Evolutionary conservation across 1,140 invertebrate species (phyloP).

Genomic region (Eupristina koningsbergeri): DNA sequence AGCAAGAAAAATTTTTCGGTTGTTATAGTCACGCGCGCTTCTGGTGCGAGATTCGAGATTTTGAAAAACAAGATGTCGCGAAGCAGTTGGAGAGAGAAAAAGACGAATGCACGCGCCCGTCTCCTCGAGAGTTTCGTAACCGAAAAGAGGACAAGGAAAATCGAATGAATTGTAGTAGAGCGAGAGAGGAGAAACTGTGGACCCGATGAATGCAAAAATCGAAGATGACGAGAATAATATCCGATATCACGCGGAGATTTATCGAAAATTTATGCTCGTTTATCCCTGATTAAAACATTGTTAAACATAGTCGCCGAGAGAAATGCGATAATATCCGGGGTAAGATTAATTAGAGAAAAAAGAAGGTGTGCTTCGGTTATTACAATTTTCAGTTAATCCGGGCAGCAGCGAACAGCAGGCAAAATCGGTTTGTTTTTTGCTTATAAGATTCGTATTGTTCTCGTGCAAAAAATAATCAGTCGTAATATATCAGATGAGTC

Average conservation of each 20-base stretch:
- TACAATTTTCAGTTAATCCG: constrained; percentile 41
- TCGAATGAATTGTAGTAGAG: not conserved
- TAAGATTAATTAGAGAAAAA: constrained; percentile 35
- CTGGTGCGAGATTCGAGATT: not conserved
- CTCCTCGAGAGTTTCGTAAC: constrained; percentile 12
- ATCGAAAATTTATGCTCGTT: not conserved
- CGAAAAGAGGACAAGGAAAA: constrained; percentile 11
- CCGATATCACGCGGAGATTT: not conserved
- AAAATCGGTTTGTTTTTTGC: constrained; percentile 46
- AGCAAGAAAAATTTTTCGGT: not conserved
- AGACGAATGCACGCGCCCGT: not conserved
- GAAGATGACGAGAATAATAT: not conserved
- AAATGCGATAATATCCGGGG: constrained; percentile 14
- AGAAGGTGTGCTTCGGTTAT: constrained; percentile 44
- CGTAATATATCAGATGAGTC: constrained; percentile 58
- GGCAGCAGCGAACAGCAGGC: constrained; percentile 44
- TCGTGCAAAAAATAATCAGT: constrained; percentile 44
- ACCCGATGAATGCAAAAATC: not conserved
- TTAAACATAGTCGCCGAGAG: constrained; percentile 13
- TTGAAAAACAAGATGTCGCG: constrained; percentile 35
- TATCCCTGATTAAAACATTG: constrained; percentile 20
- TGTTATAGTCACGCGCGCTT: not conserved
- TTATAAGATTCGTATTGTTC: constrained; percentile 42
- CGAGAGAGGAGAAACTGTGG: constrained; percentile 16
- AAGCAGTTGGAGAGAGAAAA: not conserved